Percentiles rank a stretch among this genome's conserved stretches.
Evolutionary conservation across 1,140 invertebrate genomes (phyloP).

Genomic region (Glossosoma conforme): DNA sequence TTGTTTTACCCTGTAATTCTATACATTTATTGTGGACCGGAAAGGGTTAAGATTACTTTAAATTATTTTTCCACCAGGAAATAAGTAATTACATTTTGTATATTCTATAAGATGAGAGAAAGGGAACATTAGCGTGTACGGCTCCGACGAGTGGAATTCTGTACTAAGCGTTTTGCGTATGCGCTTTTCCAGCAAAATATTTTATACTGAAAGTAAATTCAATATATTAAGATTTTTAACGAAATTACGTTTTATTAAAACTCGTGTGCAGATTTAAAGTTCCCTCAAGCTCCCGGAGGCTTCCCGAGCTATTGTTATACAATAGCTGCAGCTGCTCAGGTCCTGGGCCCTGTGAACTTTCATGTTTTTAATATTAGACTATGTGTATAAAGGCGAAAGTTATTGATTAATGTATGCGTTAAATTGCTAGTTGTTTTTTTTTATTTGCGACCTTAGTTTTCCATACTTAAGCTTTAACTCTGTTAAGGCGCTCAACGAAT

Average conservation of each 20-base stretch:
- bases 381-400: constrained; percentile 15
- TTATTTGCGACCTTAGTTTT: constrained; percentile 18
- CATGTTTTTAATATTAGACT: constrained; percentile 10
- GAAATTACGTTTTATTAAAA: constrained; percentile 21
- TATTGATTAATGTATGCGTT: constrained; percentile 15
- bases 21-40: no score
- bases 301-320: neutral
- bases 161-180: constrained; percentile 26
- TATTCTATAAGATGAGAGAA: constrained; percentile 54
- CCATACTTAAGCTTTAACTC: constrained; percentile 8
- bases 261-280: neutral
- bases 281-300: neutral
- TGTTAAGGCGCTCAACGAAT: constrained; percentile 50
- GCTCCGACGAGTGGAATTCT: constrained; percentile 15
- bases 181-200: constrained; percentile 28
- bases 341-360: neutral
- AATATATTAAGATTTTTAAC: constrained; percentile 30
- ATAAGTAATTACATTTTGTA: constrained; percentile 55
- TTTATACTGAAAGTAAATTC: constrained; percentile 24
- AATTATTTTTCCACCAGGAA: constrained; percentile 49
- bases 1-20: no score
- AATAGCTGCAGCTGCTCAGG: constrained; percentile 1
- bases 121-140: constrained; percentile 50
- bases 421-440: constrained; percentile 19
- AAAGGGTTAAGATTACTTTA: constrained; percentile 49